These are phyloP conservation scores for Blastobasis adustella DNA, from an alignment of 2,888 invertebrate genomes.

Conservation along the genomic window DNA sequence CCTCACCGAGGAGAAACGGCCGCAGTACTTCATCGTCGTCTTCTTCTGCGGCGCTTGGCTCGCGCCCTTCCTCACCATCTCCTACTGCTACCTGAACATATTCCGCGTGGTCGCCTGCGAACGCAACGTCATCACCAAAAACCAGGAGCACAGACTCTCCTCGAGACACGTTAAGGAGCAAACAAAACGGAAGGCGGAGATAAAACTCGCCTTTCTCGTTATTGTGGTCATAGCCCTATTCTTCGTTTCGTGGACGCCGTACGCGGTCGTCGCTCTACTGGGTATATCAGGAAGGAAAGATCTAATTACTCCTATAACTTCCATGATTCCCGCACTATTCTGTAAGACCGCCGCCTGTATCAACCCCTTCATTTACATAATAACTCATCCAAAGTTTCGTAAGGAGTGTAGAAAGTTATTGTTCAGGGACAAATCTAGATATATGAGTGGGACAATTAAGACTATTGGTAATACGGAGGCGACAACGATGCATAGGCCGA, in stretches of 20 bases:
- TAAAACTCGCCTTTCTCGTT: conserved; percentile 80
- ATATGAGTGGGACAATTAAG: conserved; percentile 52
- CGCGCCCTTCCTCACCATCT: conserved; percentile 80
- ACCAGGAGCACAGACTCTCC: conserved; percentile 64
- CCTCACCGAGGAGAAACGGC: conserved; percentile 76
- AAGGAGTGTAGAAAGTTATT: conserved; percentile 72
- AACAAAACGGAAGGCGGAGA: conserved; percentile 80
- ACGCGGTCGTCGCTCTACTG: conserved; percentile 82
- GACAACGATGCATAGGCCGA: conserved; percentile 43
- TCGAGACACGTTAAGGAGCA: conserved; percentile 75
- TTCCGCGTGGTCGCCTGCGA: conserved; percentile 77
- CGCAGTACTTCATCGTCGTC: conserved; percentile 81
- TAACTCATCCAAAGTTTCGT: conserved; percentile 85
- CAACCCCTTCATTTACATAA: conserved; percentile 87
- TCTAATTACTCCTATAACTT: conserved; percentile 79
- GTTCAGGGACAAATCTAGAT: conserved; percentile 49
- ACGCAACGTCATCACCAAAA: conserved; percentile 57
- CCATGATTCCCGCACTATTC: conserved; percentile 86
- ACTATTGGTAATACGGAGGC: conserved; percentile 50
- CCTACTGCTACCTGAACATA: conserved; percentile 83
- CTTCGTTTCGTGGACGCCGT: conserved; percentile 89
- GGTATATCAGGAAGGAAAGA: conserved; percentile 80
- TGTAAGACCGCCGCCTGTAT: conserved; percentile 88
- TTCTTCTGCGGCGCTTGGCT: conserved; percentile 87
- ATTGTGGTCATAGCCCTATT: conserved; percentile 82